Evolutionary conservation across 1,140 invertebrate genomes (phyloP).

Genomic region (Callitettix versicolor): DNA sequence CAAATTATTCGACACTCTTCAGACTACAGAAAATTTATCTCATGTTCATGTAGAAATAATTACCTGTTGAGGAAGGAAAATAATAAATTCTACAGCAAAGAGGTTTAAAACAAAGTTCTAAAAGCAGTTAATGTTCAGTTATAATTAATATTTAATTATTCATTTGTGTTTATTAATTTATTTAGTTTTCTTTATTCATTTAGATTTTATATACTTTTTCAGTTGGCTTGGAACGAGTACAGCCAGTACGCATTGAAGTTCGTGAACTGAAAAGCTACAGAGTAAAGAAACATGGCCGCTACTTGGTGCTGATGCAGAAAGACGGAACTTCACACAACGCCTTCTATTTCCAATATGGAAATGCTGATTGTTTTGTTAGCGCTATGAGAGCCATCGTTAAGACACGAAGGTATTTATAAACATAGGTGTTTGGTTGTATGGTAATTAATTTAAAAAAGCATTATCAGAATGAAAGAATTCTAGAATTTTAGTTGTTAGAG

Average conservation of each 20-base stretch:
- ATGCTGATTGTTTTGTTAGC: constrained; percentile 65
- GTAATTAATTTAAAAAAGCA: not conserved
- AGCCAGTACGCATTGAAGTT: constrained; percentile 47
- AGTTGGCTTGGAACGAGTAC: constrained; percentile 34
- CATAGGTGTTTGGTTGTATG: constrained; percentile 12
- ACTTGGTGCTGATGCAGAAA: constrained; percentile 58
- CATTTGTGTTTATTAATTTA: no score
- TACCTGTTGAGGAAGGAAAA: no score
- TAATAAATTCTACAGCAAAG: no score
- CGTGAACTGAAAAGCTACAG: constrained; percentile 55
- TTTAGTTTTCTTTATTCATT: no score
- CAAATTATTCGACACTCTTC: no score
- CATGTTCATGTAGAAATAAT: no score
- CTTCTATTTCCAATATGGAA: constrained; percentile 77
- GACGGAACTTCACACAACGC: constrained; percentile 64
- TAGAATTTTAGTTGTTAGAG: constrained; percentile 4
- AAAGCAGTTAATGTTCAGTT: no score
- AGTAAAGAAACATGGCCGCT: constrained; percentile 51
- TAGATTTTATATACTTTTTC: no score
- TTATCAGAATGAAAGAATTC: not conserved
- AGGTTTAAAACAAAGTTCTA: no score
- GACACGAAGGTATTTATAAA: constrained; percentile 35
- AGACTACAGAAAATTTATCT: no score
- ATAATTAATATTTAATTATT: no score
- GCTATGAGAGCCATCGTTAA: constrained; percentile 47